Conservation (phyloP, 2,797 vertebrate species). For the Sebastes oblongus region DNA sequence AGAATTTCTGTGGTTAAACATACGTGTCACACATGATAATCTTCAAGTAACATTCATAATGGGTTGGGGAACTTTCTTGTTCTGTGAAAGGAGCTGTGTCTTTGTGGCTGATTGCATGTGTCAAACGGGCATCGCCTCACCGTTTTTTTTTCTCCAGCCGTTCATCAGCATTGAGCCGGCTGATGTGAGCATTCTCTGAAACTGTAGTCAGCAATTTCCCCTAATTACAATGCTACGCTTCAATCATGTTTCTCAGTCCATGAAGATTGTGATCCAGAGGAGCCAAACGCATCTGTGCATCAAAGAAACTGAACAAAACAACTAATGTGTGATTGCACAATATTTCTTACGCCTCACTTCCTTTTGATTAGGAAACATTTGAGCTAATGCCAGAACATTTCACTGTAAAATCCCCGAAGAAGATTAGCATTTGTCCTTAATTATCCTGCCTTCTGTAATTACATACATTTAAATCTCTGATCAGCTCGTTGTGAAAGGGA, state of each 20-base stretch:
- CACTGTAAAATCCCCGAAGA: conserved; percentile 54
- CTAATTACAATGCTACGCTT: conserved; percentile 63
- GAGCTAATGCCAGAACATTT: conserved; percentile 55
- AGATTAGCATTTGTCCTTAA: conserved; percentile 64
- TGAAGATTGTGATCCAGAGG: conserved; percentile 61
- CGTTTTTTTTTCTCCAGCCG: conserved; percentile 10
- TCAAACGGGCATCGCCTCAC: conserved; percentile 32
- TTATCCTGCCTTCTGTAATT: conserved; percentile 64
- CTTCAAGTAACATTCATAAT: conserved; percentile 20
- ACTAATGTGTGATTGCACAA: conserved; percentile 48
- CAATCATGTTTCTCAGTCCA: conserved; percentile 41
- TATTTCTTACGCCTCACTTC: conserved; percentile 46
- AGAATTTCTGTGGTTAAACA: conserved; percentile 23
- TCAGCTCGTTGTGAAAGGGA: conserved; percentile 47
- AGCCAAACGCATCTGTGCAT: conserved; percentile 64
- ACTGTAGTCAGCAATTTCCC: conserved; percentile 61
- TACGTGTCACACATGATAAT: conserved; percentile 8
- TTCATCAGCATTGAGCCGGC: conserved; percentile 14
- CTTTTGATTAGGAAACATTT: conserved; percentile 55
- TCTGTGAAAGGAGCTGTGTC: neutral
- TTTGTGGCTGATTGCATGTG: conserved; percentile 25
- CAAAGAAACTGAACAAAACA: conserved; percentile 43
- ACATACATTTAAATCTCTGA: conserved; percentile 67
- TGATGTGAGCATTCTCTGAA: conserved; percentile 17
- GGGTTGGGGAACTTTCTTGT: neutral